Evolutionary conservation across 1,140 invertebrate species (phyloP), one percentile per base, ranked within the genome.

Genomic region (Anastrepha obliqua): DNA sequence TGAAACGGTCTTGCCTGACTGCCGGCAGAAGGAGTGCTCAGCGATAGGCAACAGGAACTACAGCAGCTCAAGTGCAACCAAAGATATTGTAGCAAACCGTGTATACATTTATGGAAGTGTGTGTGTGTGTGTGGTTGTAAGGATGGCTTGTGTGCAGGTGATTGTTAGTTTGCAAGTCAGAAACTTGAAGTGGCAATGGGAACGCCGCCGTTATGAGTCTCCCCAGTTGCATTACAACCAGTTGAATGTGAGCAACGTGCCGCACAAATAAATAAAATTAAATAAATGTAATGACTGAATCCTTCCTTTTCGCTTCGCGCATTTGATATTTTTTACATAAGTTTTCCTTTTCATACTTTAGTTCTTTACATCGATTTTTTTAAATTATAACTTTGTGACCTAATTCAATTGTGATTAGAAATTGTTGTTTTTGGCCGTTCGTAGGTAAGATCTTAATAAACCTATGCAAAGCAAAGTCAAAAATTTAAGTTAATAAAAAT

Each of bases 231-330:
- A 29, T 17, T 81, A 47, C 47, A 81, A 81, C 74, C 44, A 81
- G 74, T 81, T 81, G 74, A 81, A 81, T 58, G 47, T 42, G n/a
- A 2, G 7, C n/a, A 55, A 55, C 39, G 74, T 55, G 51, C 17
- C 74, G n/a, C 70, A 81, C 51, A n/a, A 81, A 81, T 81, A 81
- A 81, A 81, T 81, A 81, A 55, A 81, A 55, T 81, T 2, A 15
- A 55, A 81, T 55, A 81, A 81, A 51, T 81, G 17, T 29, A 29
- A 29, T 42, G n/a, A 20, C 74, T 51, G 74, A 9, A 29, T 81
- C 74, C 47, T 55, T 81, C 74, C 47, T 55, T 81, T 81, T 8
- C 74, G 42, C 47, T 81, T 81, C 67, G 39, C 39, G 39, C 67
- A 20, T 81, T 8, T 11, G 44, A 17, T 9, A 47, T 51, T 11